Conservation (phyloP, 1,140 invertebrate species). For the Belonocnema kinseyi region DNA sequence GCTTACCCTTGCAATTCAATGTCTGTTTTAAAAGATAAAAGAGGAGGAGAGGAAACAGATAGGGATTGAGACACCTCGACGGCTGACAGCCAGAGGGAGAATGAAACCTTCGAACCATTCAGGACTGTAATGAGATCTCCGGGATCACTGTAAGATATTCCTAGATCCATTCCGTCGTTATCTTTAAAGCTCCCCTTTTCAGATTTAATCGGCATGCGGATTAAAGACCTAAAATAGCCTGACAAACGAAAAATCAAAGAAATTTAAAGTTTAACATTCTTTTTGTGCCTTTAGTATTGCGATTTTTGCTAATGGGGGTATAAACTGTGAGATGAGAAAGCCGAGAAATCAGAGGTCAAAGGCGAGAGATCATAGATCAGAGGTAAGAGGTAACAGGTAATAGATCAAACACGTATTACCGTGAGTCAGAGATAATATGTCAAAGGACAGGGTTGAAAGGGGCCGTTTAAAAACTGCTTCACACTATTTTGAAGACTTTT, state of each 20-base stretch:
- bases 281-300: no score
- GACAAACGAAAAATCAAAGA: slow-evolving; percentile 8
- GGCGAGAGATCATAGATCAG: no score
- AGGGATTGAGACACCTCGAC: slow-evolving; percentile 25
- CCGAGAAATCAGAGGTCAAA: no score
- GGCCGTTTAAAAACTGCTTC: no score
- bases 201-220: slow-evolving; percentile 12
- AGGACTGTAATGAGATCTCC: slow-evolving; percentile 29
- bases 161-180: slow-evolving; percentile 13
- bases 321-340: no score
- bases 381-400: no score
- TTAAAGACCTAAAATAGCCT: slow-evolving; percentile 5
- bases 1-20: background rate
- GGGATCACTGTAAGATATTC: slow-evolving; percentile 27
- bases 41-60: slow-evolving; percentile 22
- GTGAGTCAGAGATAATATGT: no score
- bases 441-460: no score
- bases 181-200: slow-evolving; percentile 9
- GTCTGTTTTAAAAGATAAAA: slow-evolving; percentile 30
- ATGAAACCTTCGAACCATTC: slow-evolving; percentile 26
- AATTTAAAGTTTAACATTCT: background rate
- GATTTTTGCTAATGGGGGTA: no score
- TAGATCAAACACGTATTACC: no score
- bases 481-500: no score
- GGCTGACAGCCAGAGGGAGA: slow-evolving; percentile 15